Conservation (phyloP, 1,140 invertebrate genomes). For the Cherax destructor region DNA sequence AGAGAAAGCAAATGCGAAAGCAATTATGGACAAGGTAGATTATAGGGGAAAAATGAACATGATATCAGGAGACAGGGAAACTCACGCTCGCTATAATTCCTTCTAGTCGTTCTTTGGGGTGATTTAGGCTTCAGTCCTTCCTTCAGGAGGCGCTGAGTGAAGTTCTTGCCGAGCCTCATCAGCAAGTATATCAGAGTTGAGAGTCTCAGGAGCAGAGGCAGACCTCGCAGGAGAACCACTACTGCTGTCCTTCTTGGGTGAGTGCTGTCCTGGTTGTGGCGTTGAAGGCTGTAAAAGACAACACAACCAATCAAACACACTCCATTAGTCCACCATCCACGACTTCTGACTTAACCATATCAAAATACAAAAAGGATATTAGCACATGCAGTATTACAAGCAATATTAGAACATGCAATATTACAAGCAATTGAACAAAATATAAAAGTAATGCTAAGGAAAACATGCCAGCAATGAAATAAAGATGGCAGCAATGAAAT, state of each 20-base stretch:
- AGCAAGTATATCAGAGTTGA: neutral
- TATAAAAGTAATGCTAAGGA: too few species aligned
- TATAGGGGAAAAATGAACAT: too few species aligned
- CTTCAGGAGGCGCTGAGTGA: conserved; percentile 38
- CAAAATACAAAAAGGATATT: neutral
- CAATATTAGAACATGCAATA: neutral
- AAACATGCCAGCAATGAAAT: neutral
- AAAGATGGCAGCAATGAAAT: neutral
- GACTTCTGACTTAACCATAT: too few species aligned
- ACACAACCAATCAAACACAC: neutral
- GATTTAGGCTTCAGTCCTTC: conserved; percentile 39
- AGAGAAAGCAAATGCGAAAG: too few species aligned
- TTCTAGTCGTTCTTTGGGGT: neutral
- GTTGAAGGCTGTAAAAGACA: neutral
- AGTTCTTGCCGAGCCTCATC: conserved; percentile 27
- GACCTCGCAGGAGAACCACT: conserved; percentile 1
- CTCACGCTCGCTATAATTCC: too few species aligned
- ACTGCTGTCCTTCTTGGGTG: neutral
- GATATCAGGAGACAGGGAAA: too few species aligned
- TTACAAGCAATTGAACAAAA: neutral
- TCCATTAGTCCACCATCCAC: too few species aligned
- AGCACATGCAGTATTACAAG: neutral
- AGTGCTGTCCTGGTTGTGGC: neutral
- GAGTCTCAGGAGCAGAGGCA: conserved; percentile 30
- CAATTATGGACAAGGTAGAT: too few species aligned